A percentile compares a stretch with the other conserved stretches of the same genome.
Conservation (phyloP, 2,888 invertebrate species). For the Callyntrura guangdongensis region DNA sequence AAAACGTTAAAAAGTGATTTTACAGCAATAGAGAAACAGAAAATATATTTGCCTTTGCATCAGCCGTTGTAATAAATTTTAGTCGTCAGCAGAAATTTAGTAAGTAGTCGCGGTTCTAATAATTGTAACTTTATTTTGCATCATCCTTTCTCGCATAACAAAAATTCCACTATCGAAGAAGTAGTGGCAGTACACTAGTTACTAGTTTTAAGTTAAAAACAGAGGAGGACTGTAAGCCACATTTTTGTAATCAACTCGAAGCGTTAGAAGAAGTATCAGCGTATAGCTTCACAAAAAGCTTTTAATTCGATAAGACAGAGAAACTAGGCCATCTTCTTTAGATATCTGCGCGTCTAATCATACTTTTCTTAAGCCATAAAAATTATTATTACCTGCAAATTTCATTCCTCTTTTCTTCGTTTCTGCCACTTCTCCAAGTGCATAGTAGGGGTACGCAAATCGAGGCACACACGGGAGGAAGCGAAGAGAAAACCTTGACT, state of each 20-base stretch:
- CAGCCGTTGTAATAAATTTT: background rate
- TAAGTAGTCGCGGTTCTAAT: too few relatives aligned
- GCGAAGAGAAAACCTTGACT: constrained; percentile 72
- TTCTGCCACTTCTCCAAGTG: constrained; percentile 46
- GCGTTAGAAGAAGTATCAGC: background rate
- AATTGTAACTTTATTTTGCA: too few relatives aligned
- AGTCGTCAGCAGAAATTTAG: too few relatives aligned
- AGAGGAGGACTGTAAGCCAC: background rate
- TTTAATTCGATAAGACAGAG: constrained; percentile 49
- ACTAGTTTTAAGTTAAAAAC: too few relatives aligned
- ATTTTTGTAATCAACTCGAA: background rate
- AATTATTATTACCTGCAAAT: constrained; percentile 48
- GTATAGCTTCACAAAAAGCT: constrained; percentile 19
- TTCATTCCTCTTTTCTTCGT: constrained; percentile 39
- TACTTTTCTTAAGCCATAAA: constrained; percentile 64
- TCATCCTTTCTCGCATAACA: background rate
- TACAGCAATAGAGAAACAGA: background rate
- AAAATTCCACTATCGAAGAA: background rate
- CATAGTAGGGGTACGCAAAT: constrained; percentile 4
- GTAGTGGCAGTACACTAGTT: background rate
- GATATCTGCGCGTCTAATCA: constrained; percentile 51
- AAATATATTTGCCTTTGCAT: background rate
- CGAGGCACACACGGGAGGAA: constrained; percentile 52
- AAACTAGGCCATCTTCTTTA: constrained; percentile 71
- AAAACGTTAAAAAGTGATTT: background rate